These are phyloP conservation scores for Liasis olivaceus DNA, from an alignment of 2,797 vertebrate genomes.

Conservation along the genomic window DNA sequence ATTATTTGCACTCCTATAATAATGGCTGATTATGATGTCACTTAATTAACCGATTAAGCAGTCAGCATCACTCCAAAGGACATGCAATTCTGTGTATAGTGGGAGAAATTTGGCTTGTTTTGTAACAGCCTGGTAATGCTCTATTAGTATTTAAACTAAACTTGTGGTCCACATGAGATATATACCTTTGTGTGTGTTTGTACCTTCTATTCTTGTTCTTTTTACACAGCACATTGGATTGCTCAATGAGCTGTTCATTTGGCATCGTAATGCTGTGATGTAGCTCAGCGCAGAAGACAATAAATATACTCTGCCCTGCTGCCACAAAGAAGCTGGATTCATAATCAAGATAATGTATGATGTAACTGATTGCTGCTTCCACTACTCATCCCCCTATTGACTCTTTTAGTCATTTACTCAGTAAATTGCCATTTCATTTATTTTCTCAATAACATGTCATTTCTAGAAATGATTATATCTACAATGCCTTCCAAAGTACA, in stretches of 20 bases:
- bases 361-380: not conserved
- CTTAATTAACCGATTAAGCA: constrained; percentile 23
- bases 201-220: not conserved
- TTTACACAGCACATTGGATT: not conserved
- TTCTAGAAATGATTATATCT: not conserved
- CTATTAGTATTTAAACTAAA: not conserved
- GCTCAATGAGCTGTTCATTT: not conserved
- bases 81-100: constrained; percentile 16
- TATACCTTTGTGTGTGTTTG: not conserved
- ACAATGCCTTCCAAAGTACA: not conserved
- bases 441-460: not conserved
- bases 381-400: not conserved
- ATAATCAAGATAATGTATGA: not conserved
- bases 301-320: not conserved
- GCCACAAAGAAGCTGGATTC: not conserved
- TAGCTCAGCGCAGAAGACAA: not conserved
- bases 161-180: not conserved
- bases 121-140: not conserved
- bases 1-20: constrained; percentile 41
- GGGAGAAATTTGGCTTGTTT: not conserved
- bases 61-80: not conserved
- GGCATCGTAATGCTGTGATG: not conserved
- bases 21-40: not conserved
- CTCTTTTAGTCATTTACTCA: not conserved
- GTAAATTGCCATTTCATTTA: not conserved